Base-by-base conservation (phyloP, 64 coral and sea anemone genomes). In the Stichodactyla mertensii region DNA sequence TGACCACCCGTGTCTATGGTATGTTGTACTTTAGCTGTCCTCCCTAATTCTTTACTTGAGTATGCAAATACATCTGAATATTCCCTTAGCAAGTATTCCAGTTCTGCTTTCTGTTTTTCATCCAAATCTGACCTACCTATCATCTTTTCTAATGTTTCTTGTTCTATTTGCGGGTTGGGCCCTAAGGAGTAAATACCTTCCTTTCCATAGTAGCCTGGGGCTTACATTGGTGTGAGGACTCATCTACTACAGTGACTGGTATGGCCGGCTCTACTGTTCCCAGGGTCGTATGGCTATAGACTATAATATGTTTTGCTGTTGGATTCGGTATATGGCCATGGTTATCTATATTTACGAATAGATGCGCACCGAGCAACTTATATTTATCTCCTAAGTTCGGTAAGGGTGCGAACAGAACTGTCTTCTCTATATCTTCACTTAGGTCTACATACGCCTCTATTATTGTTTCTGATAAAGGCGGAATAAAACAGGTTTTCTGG, bases 61-160 rank as follows among this genome's bases (percentile, higher is more conserved):
- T 54, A 86, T 20, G 85, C 85, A 77, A 86, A 86, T 54, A 71
- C 51, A 71, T 86, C 64, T 13, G 22, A 52, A 82, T 88, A 82
- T 4, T 28, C 16, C 16, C 59, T 16, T 61, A 82, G n/a, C 2
- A 88, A 8, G 20, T 82, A 16, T 16, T 51, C 31, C 24, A 82
- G 77, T 82, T 80, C 51, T 19, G 52, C 24, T 45, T 77, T 61
- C 20, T 89, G 81, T 5, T 58, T 56, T n/a, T 9, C 15, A 19
- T n/a, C 51, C 19, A 88, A 52, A 62, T 88, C 57, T n/a, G 77
- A 82, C 10, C 18, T 22, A 11, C 16, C 16, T 11, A 28, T 67
- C 20, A 67, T 67, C n/a, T 67, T 16, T n/a, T n/a, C 18, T 22
- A 67, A 20, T 6, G 6, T 67, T 22, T 67, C 64, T 67, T 20